A percentile compares a stretch with the other conserved stretches of the same genome.
These are phyloP conservation scores for Atethmia centrago DNA, from an alignment of 2,888 invertebrate species.

Conservation along the genomic window DNA sequence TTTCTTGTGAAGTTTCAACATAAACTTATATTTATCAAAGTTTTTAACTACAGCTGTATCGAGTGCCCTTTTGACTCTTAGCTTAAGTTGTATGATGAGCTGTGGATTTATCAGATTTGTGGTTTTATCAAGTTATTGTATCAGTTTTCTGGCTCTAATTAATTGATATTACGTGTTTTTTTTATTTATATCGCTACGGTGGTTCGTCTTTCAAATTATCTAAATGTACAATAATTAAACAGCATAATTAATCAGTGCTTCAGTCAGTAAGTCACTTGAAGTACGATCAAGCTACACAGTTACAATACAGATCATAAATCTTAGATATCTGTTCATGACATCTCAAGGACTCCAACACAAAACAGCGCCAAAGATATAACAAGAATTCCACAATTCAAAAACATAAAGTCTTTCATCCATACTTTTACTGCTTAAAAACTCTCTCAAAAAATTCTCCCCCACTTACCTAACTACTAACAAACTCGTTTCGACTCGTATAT, in stretches of 20 bases:
- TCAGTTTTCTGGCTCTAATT: not conserved
- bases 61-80: constrained; percentile 9
- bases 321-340: constrained; percentile 48
- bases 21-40: constrained; percentile 24
- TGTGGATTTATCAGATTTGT: not conserved
- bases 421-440: constrained; percentile 57
- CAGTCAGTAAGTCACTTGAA: constrained; percentile 36
- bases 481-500: constrained; percentile 54
- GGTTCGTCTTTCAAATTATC: not conserved
- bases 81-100: not conserved
- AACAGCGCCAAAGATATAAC: not conserved
- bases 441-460: constrained; percentile 54
- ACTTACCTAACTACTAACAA: constrained; percentile 62
- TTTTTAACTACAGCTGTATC: constrained; percentile 8
- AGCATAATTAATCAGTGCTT: constrained; percentile 47
- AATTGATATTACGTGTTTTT: not conserved
- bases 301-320: constrained; percentile 52
- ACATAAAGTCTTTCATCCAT: constrained; percentile 25
- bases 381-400: constrained; percentile 27
- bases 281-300: constrained; percentile 10
- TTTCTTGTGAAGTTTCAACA: constrained; percentile 5
- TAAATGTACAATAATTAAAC: not conserved
- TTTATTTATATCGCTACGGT: too few species aligned
- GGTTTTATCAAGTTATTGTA: not conserved
- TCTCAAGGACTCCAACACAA: constrained; percentile 35